Evolutionary conservation across 2,888 invertebrate species (phyloP).

Genomic region (Tineola bisselliella): DNA sequence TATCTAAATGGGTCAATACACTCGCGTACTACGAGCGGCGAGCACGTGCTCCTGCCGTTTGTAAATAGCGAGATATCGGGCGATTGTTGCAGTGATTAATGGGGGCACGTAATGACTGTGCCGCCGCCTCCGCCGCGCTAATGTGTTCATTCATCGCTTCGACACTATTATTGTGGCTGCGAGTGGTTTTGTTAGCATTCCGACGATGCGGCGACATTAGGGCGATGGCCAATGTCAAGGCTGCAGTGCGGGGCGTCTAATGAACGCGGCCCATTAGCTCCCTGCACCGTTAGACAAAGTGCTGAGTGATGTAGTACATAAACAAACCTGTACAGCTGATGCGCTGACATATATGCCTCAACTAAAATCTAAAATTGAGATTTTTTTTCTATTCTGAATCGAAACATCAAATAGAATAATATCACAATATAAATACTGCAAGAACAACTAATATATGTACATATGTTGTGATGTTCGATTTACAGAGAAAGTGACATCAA

Average conservation of each 20-base stretch:
- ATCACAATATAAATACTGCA: too few relatives aligned
- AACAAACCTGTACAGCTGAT: neutral
- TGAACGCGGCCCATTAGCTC: neutral
- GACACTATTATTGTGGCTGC: slow-evolving; percentile 52
- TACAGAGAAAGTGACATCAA: neutral
- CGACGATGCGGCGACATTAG: slow-evolving; percentile 45
- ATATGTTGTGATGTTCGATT: neutral
- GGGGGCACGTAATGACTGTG: slow-evolving; percentile 65
- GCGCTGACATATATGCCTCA: too few relatives aligned
- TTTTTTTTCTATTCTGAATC: neutral
- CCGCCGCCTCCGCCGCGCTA: slow-evolving; percentile 46
- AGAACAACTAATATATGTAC: too few relatives aligned
- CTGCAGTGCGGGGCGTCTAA: slow-evolving; percentile 28
- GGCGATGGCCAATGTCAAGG: slow-evolving; percentile 62
- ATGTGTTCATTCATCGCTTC: slow-evolving; percentile 62
- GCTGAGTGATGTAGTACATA: neutral
- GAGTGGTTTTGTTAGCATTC: slow-evolving; percentile 52
- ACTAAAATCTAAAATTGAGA: neutral
- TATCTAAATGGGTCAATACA: slow-evolving; percentile 70
- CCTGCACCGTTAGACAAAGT: neutral
- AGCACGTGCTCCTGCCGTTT: slow-evolving; percentile 66
- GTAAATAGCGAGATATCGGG: slow-evolving; percentile 69
- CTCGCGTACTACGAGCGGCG: slow-evolving; percentile 63
- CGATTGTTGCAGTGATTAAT: slow-evolving; percentile 69
- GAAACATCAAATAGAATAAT: too few relatives aligned